phyloP scores from a whole-genome alignment of 2,113 vertebrate species.

The Paedocypris sp. region DNA sequence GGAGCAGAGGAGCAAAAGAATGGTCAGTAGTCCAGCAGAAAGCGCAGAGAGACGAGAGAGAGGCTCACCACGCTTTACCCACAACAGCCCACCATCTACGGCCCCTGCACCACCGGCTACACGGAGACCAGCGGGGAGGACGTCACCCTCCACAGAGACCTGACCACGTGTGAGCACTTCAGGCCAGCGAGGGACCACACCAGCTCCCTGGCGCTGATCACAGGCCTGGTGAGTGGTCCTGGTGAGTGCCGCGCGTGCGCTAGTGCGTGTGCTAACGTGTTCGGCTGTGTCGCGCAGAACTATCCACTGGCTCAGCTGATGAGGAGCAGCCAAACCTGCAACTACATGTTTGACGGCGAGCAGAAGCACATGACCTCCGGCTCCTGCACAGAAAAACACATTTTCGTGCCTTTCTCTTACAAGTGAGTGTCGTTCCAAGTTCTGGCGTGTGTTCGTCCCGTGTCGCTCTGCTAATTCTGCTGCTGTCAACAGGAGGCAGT shows the following conservation, averaged over 20 bases:
- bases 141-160: constrained; percentile 67
- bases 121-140: constrained; percentile 60
- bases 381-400: constrained; percentile 76
- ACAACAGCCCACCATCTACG: constrained; percentile 77
- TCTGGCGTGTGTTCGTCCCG: background rate
- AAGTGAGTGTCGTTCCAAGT: constrained; percentile 55
- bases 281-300: constrained; percentile 52
- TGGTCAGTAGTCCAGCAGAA: constrained; percentile 43
- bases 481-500: constrained; percentile 56
- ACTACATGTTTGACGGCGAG: constrained; percentile 75
- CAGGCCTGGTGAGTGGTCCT: constrained; percentile 65
- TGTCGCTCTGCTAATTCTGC: background rate
- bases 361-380: constrained; percentile 72
- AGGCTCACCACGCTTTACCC: background rate
- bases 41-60: background rate
- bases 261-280: background rate
- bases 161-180: constrained; percentile 73
- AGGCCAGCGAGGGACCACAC: constrained; percentile 62
- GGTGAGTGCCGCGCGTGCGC: background rate
- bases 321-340: constrained; percentile 77
- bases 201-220: constrained; percentile 81
- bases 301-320: constrained; percentile 66
- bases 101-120: constrained; percentile 71
- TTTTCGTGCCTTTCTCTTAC: constrained; percentile 75
- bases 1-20: constrained; percentile 50